phyloP scores from a whole-genome alignment of 2,113 vertebrate genomes.

The Miniopterus natalensis region DNA sequence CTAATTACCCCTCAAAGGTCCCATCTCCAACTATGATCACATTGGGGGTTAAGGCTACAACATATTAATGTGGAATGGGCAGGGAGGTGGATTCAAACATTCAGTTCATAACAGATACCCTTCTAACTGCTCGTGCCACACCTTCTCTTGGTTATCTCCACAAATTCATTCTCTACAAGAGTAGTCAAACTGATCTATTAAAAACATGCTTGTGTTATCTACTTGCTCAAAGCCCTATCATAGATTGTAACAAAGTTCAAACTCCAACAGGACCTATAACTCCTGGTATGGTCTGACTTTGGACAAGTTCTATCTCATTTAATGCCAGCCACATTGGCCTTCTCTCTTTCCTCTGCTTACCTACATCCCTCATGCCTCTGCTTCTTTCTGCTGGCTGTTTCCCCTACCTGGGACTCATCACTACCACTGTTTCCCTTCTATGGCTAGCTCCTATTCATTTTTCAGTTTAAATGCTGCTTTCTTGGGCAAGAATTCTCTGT shows the following conservation, averaged over 20 bases:
- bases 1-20: neutral
- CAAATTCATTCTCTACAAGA: conserved; percentile 2
- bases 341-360: neutral
- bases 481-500: neutral
- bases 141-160: neutral
- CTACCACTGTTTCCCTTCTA: neutral
- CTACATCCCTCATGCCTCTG: neutral
- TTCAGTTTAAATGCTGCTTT: conserved; percentile 49
- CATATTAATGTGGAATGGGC: neutral
- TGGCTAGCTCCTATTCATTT: neutral
- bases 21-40: neutral
- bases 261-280: neutral
- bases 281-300: neutral
- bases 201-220: neutral
- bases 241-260: conserved; percentile 32
- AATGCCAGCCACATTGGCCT: neutral
- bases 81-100: neutral
- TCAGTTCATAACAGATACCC: neutral
- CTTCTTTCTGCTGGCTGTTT: neutral
- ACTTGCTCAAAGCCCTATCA: neutral
- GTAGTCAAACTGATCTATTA: neutral
- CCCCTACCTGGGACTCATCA: neutral
- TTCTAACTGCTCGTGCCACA: neutral
- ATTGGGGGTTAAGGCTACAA: neutral
- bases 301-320: neutral